A percentile compares a stretch with the other conserved stretches of the same genome.
Evolutionary conservation across 2,888 invertebrate genomes (phyloP).

Genomic region (Drosophila recens): DNA sequence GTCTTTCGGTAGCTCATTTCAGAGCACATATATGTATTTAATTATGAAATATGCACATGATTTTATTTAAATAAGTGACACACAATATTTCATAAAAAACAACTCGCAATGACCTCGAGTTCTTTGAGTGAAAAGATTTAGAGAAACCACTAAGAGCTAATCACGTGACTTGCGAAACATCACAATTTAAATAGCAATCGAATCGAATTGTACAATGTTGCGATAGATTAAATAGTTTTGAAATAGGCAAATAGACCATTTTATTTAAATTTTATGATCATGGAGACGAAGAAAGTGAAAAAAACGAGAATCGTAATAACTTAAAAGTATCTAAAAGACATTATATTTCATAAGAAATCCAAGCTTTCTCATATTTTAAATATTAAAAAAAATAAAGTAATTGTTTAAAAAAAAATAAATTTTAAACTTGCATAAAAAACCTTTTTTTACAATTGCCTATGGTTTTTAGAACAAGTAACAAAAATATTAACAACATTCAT

Average conservation of each 20-base stretch:
- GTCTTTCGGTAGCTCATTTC: conserved; percentile 31
- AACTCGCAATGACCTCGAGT: conserved; percentile 17
- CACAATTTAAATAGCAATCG: not conserved
- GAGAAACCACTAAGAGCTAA: not conserved
- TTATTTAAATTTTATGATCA: too few species aligned
- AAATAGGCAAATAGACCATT: not conserved
- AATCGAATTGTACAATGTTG: not conserved
- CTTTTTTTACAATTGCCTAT: too few species aligned
- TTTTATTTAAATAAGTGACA: conserved; percentile 40
- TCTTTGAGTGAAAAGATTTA: conserved; percentile 9
- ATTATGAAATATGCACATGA: conserved; percentile 41
- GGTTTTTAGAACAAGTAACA: too few species aligned
- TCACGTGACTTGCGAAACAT: conserved; percentile 19
- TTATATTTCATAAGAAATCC: too few species aligned
- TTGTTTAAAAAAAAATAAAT: too few species aligned
- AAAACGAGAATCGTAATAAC: not conserved
- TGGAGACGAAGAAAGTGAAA: too few species aligned
- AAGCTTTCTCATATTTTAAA: too few species aligned
- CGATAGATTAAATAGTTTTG: not conserved
- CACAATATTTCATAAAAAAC: conserved; percentile 24
- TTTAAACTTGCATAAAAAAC: too few species aligned
- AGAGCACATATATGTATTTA: conserved; percentile 17
- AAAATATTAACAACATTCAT: too few species aligned
- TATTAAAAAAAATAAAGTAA: too few species aligned
- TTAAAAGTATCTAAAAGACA: not conserved